Conservation (phyloP, 2,113 vertebrate genomes). For the Ictidomys tridecemlineatus region DNA sequence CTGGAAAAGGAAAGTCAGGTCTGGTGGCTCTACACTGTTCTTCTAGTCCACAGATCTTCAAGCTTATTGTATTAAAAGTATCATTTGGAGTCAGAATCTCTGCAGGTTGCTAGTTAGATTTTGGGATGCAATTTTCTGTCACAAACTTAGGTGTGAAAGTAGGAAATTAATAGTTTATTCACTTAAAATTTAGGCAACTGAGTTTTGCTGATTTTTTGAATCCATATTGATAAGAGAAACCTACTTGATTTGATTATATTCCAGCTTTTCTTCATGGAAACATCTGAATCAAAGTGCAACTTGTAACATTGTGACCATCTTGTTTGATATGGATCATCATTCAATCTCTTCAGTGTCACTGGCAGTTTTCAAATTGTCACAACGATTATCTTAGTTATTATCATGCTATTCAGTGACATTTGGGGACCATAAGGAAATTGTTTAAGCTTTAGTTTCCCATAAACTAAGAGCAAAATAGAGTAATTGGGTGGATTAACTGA, state of each 20-base stretch:
- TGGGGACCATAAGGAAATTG: background rate
- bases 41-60: background rate
- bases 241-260: background rate
- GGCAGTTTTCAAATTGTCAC: background rate
- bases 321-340: background rate
- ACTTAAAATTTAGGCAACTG: background rate
- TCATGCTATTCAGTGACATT: background rate
- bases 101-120: background rate
- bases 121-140: background rate
- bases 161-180: constrained; percentile 8
- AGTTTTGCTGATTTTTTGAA: constrained; percentile 4
- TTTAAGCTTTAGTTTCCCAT: background rate
- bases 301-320: background rate
- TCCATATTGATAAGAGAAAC: background rate
- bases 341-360: background rate
- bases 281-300: background rate
- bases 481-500: background rate
- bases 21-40: background rate
- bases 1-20: background rate
- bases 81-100: constrained; percentile 6
- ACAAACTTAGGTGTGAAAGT: background rate
- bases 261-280: constrained; percentile 7
- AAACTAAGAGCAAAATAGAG: background rate
- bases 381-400: background rate
- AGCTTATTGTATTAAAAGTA: background rate